A percentile compares a stretch with the other conserved stretches of the same genome.
Conservation (phyloP, 1,140 invertebrate genomes). For the Hydropsyche tenuis region DNA sequence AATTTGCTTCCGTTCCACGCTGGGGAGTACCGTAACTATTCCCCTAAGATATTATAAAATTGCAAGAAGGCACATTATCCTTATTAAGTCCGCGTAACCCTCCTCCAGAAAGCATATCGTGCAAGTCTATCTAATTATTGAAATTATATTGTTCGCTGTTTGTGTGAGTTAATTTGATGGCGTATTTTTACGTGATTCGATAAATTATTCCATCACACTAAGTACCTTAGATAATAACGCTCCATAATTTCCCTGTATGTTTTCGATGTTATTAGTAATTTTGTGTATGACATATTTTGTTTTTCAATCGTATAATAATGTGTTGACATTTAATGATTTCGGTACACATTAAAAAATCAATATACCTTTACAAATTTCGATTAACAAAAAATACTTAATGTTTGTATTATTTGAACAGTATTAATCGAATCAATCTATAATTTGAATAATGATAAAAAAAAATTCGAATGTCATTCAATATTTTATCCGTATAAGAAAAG, state of each 20-base stretch:
- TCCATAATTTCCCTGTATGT: not conserved
- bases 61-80: conserved; percentile 36
- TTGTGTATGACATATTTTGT: not conserved
- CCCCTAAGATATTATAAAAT: conserved; percentile 31
- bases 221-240: not conserved
- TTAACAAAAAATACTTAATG: too few relatives aligned
- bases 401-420: too few relatives aligned
- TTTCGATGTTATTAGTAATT: not conserved
- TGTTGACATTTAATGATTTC: not conserved
- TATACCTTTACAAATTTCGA: too few relatives aligned
- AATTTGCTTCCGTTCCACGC: conserved; percentile 28
- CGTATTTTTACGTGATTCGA: not conserved
- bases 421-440: too few relatives aligned
- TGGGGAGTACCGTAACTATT: conserved; percentile 19
- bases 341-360: too few relatives aligned
- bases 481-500: not conserved
- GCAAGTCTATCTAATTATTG: conserved; percentile 25
- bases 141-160: not conserved
- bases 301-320: not conserved
- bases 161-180: conserved; percentile 2
- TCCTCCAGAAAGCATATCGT: not conserved
- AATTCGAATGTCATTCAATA: conserved; percentile 5
- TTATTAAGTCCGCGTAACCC: conserved; percentile 27
- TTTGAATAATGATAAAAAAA: too few relatives aligned
- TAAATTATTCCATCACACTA: not conserved